phyloP scores from a whole-genome alignment of 2,113 vertebrate genomes.

The Anthoscopus minutus region DNA sequence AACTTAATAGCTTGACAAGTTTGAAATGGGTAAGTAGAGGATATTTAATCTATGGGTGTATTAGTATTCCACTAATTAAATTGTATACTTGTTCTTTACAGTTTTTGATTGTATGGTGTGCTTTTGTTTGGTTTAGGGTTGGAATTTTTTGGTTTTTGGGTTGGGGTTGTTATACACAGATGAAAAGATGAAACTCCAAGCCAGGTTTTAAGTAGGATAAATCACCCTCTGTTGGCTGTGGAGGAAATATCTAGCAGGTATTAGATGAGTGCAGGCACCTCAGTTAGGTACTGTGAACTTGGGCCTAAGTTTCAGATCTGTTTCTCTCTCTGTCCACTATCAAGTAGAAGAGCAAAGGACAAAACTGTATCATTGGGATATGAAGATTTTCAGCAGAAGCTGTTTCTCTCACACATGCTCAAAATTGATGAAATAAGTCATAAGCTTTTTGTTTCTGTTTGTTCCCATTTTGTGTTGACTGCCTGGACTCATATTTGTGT shows the following conservation, averaged over 20 bases:
- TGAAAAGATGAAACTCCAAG: background rate
- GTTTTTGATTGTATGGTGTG: background rate
- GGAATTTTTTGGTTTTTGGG: background rate
- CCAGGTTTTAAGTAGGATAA: background rate
- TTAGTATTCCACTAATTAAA: background rate
- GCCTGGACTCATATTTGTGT: background rate
- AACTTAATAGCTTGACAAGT: background rate
- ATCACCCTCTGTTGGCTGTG: background rate
- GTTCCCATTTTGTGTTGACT: background rate
- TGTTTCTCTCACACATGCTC: background rate
- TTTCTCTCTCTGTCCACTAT: background rate
- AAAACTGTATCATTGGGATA: background rate
- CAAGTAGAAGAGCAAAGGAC: background rate
- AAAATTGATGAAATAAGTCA: background rate
- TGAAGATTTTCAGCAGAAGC: background rate
- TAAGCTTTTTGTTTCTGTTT: background rate
- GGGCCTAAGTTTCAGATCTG: background rate
- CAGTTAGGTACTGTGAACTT: background rate
- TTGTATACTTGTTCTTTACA: background rate
- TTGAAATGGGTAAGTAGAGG: background rate
- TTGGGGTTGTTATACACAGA: background rate
- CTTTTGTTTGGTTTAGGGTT: background rate
- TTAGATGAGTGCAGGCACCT: background rate
- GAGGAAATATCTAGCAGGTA: background rate
- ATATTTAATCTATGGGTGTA: background rate